Evolutionary conservation across 1,140 invertebrate genomes (phyloP).

Genomic region (Solenopsis invicta): DNA sequence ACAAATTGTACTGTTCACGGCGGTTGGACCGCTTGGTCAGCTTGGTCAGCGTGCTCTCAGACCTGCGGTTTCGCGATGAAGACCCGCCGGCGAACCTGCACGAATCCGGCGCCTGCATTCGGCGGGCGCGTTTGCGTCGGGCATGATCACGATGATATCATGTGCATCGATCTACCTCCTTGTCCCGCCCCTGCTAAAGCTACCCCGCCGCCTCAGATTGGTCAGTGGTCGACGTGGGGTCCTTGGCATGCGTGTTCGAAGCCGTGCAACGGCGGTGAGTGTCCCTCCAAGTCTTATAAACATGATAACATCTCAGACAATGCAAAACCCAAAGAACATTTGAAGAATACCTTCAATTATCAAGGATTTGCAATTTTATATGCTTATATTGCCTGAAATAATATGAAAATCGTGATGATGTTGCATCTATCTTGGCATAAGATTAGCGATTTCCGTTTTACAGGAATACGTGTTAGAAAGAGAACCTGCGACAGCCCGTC

Average conservation of each 20-base stretch:
- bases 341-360: background rate
- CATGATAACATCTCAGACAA: background rate
- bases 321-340: background rate
- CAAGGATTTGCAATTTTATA: background rate
- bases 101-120: conserved; percentile 93
- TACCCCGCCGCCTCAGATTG: conserved; percentile 89
- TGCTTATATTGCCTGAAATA: background rate
- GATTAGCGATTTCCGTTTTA: background rate
- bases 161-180: conserved; percentile 93
- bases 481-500: conserved; percentile 90
- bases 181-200: conserved; percentile 90
- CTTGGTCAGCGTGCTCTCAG: conserved; percentile 94
- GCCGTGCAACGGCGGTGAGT: conserved; percentile 88
- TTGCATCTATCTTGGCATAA: background rate
- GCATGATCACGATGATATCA: conserved; percentile 91
- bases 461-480: conserved; percentile 85
- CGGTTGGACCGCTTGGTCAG: conserved; percentile 95
- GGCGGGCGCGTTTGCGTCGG: conserved; percentile 95
- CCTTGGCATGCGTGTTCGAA: conserved; percentile 90
- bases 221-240: conserved; percentile 92
- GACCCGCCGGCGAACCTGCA: conserved; percentile 92
- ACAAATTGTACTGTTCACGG: conserved; percentile 94
- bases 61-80: conserved; percentile 93
- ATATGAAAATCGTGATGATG: background rate
- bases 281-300: background rate